A percentile compares a stretch with the other conserved stretches of the same genome.
Evolutionary conservation across 2,113 vertebrate genomes (phyloP).

Genomic region (Chunga burmeisteri): DNA sequence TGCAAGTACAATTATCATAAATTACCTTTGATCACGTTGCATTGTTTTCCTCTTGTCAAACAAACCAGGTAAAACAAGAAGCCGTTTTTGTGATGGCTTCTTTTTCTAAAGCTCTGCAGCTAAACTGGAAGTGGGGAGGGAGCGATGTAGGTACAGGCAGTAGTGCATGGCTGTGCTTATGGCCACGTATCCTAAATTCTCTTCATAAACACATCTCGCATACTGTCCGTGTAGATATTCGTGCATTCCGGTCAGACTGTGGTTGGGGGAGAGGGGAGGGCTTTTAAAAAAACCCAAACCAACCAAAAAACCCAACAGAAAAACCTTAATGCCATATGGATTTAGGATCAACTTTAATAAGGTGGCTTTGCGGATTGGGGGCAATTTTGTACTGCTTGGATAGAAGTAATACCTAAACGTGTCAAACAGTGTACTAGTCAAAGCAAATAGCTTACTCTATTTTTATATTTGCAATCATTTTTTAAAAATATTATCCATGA

Average conservation of each 20-base stretch:
- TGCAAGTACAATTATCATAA: background rate
- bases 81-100: background rate
- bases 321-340: background rate
- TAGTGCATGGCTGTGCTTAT: background rate
- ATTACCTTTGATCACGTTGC: background rate
- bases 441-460: background rate
- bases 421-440: background rate
- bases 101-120: background rate
- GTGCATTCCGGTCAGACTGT: background rate
- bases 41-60: background rate
- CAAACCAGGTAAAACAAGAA: background rate
- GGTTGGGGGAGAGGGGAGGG: background rate
- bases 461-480: background rate
- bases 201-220: background rate
- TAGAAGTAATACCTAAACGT: background rate
- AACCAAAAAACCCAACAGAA: accelerated
- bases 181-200: background rate
- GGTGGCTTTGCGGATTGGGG: background rate
- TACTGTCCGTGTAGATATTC: background rate
- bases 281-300: background rate
- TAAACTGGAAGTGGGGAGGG: background rate
- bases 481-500: too few species aligned
- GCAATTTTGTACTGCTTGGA: background rate
- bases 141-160: background rate
- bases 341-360: background rate